Evolutionary conservation across 2,113 vertebrate species (phyloP).

Genomic region (Amia ocellicauda): DNA sequence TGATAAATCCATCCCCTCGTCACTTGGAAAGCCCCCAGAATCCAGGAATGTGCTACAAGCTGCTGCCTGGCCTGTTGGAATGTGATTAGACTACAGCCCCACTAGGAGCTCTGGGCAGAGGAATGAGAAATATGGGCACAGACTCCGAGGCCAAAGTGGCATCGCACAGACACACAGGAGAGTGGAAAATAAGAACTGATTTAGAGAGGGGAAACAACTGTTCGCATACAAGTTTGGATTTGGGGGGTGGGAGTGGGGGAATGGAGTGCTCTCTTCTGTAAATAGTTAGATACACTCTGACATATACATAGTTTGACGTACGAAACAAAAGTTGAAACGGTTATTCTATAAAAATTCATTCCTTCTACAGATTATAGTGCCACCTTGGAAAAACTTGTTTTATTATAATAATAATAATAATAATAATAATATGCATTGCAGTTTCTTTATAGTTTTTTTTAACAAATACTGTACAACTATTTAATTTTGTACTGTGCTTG

Average conservation of each 20-base stretch:
- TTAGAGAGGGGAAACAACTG: background rate
- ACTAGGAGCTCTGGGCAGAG: conserved; percentile 29
- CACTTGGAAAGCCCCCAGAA: conserved; percentile 59
- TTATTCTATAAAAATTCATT: too few relatives aligned
- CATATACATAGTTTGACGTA: too few relatives aligned
- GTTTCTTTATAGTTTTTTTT: too few relatives aligned
- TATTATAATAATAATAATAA: too few relatives aligned
- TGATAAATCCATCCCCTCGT: conserved; percentile 52
- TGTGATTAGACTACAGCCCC: conserved; percentile 58
- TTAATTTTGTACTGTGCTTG: too few relatives aligned
- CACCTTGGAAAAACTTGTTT: too few relatives aligned
- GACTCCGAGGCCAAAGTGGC: background rate
- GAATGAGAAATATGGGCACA: conserved; percentile 18
- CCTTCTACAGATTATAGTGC: too few relatives aligned
- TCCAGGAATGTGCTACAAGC: conserved; percentile 67
- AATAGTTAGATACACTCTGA: too few relatives aligned
- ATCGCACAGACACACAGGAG: conserved; percentile 6
- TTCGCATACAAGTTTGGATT: background rate
- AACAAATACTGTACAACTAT: too few relatives aligned
- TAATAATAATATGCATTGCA: too few relatives aligned
- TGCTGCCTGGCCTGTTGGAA: conserved; percentile 58
- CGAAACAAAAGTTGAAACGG: too few relatives aligned
- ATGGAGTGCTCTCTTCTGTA: background rate
- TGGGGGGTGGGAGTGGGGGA: background rate
- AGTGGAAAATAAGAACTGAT: background rate